Base-by-base conservation (phyloP, 2,888 invertebrate species). In the Sminthurinus aureus region DNA sequence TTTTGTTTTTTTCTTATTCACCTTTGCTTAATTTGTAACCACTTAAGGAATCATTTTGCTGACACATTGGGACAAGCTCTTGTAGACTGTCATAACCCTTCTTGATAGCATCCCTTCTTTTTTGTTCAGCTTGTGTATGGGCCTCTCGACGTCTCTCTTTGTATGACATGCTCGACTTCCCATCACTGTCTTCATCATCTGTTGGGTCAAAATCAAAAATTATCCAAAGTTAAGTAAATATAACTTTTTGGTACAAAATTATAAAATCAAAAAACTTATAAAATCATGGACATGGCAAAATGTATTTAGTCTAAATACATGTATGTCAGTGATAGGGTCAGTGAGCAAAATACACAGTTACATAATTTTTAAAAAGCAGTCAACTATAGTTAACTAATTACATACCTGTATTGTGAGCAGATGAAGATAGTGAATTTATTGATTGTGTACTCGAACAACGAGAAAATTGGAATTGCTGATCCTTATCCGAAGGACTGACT, bases 11-110 rank as follows among this genome's bases (percentile, higher is more conserved):
- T 38, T 6, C 6, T 38, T 38, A 38, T 38, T 38, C 38, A 77
- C 98, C 98, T 92, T 98, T 98, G 91, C 98, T 98, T 66, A 98
- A 92, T 91, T 98, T 98, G 90, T 97, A 97, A 38, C 96, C 96
- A 24, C 96, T 95, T 50, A 96, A 93, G 12, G 90, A 89, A 90
- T 98, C 98, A 67, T 95, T 95, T 90, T 97, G 96, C 90, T 97
- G 96, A 89, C 98, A 98, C 81, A 96, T 96, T 0, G 98, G 98
- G 15, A 98, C 98, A 86, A 98, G 91, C 89, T 95, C 95, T 91
- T 98, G 98, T 22, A 98, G 92, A 2, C 96, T 95, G 90, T 98
- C 98, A 90, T 98, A 98, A 0, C 98, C 98, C 90, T 96, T 97
- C 91, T 98, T 98, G 86, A 98, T 98, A 0, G 98, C 98, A 93